phyloP scores from a whole-genome alignment of 2,797 vertebrate species.

The Rhabdomys pumilio region DNA sequence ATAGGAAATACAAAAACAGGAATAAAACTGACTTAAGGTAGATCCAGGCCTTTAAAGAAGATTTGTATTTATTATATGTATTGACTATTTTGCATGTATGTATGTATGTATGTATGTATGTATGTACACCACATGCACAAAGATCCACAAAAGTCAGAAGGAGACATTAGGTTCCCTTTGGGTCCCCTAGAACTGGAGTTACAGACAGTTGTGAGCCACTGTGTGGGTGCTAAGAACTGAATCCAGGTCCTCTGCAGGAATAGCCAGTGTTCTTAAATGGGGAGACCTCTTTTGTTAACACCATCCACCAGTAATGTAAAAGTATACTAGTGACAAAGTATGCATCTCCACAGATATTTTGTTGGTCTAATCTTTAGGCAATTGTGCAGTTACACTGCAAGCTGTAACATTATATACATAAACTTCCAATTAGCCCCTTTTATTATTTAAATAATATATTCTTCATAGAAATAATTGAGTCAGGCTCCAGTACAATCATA shows the following conservation, averaged over 20 bases:
- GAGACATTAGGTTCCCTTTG: background rate
- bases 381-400: background rate
- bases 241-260: background rate
- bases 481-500: background rate
- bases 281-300: background rate
- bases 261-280: background rate
- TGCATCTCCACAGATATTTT: background rate
- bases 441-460: slow-evolving; percentile 51
- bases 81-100: background rate
- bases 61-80: background rate
- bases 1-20: background rate
- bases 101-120: background rate
- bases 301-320: background rate
- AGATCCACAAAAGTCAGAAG: background rate
- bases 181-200: background rate
- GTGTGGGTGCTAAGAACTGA: background rate
- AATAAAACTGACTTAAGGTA: slow-evolving; percentile 35
- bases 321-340: slow-evolving; percentile 26
- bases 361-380: slow-evolving; percentile 19
- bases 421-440: slow-evolving; percentile 47
- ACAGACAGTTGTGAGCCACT: background rate
- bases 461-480: slow-evolving; percentile 32
- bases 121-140: background rate
- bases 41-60: background rate
- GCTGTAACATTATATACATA: slow-evolving; percentile 3